Conservation (phyloP, 2,113 vertebrate species). For the Columba livia region DNA sequence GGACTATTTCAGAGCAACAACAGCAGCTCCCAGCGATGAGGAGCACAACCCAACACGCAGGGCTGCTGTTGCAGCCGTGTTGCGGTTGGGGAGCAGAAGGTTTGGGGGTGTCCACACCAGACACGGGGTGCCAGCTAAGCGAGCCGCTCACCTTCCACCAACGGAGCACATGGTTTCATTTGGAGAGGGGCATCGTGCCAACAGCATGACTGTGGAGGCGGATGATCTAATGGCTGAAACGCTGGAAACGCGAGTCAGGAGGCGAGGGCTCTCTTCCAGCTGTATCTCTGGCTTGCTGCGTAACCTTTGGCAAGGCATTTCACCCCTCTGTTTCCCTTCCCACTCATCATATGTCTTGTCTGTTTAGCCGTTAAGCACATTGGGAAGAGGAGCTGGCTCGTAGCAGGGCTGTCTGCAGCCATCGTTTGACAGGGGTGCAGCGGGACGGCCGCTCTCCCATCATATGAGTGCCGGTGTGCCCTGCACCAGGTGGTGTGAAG, state of each 20-base stretch:
- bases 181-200: background rate
- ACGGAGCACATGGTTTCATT: background rate
- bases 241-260: background rate
- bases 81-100: background rate
- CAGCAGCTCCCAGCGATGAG: accelerated
- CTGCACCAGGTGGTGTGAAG: background rate
- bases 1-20: background rate
- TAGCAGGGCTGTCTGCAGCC: background rate
- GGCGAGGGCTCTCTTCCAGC: slow-evolving; percentile 43
- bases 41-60: background rate
- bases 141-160: background rate
- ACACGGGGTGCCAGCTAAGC: background rate
- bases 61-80: background rate
- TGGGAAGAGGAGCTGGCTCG: background rate
- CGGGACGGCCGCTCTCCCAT: background rate
- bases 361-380: background rate
- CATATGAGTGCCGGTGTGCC: accelerated
- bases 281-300: background rate
- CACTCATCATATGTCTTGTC: slow-evolving; percentile 34
- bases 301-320: slow-evolving; percentile 26
- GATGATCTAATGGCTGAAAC: background rate
- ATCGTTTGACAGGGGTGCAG: accelerated
- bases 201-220: background rate
- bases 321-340: slow-evolving; percentile 16
- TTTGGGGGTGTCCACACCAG: background rate